Base-by-base conservation (phyloP, 2,797 vertebrate species). In the Nyctibius grandis region DNA sequence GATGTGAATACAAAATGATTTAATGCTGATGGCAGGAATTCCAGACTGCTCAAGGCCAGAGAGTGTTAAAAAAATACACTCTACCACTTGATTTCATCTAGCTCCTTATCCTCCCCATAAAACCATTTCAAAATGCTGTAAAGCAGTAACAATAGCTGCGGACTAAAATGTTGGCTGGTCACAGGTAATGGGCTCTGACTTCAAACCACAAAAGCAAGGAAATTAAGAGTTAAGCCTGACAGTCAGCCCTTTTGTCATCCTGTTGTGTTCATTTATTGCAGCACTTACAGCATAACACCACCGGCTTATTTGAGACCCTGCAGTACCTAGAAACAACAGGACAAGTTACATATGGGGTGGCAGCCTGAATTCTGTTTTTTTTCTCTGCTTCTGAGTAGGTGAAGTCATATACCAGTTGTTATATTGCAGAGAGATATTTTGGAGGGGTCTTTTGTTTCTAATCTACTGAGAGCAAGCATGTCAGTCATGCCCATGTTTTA, bases 1-100 rank as follows among this genome's bases (percentile, higher is more conserved):
- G 96, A 97, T 97, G 96, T 96, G 96, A 93, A 96, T 91, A 67
- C 81, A 70, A 88, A 86, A 90, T 96, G 93, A 96, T 96, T 97
- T 95, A 96, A 96, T 72, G 94, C 73, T 93, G 85, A 97, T 92
- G 92, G 95, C 91, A 96, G 88, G 78, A 94, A 96, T 94, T 96
- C 94, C 94, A 97, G 91, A 79, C 83, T 38, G 76, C 83, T 92
- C 95, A 74, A 91, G 79, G 89, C 89, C 91, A 96, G 88, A 73
- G 91, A 87, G 86, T 53, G 80, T 73, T 93, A 94, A 89, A 93
- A 91, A 96, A 96, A 91, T 60, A 95, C 2, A 9, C 59, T 82
- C 75, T 34, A 63, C 68, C 78, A 80, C 81, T 93, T 84, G 80
- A 95, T 92, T 95, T 91, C 80, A 88, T 70, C 68, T 84, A 86